phyloP scores from a whole-genome alignment of 2,113 vertebrate genomes.

The Perccottus glenii region DNA sequence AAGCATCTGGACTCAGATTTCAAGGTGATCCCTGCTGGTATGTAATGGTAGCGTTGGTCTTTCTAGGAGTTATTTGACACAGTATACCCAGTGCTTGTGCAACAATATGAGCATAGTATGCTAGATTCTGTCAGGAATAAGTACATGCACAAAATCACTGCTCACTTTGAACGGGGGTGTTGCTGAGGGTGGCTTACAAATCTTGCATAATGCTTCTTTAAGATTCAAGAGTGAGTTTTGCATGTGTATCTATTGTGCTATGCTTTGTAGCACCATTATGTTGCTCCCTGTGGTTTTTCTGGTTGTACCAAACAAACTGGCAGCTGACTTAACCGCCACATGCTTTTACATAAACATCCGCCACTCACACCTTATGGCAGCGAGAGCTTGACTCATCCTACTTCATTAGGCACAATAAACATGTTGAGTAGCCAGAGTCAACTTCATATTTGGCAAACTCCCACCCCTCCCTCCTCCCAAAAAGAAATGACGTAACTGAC shows the following conservation, averaged over 20 bases:
- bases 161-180: too few relatives aligned
- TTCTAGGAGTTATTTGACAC: too few relatives aligned
- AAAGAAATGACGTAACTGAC: neutral
- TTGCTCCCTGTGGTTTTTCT: slow-evolving; percentile 28
- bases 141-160: too few relatives aligned
- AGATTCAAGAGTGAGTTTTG: too few relatives aligned
- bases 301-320: slow-evolving; percentile 27
- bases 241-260: neutral
- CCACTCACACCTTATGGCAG: slow-evolving; percentile 34
- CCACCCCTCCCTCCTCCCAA: neutral
- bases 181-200: too few relatives aligned
- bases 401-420: slow-evolving; percentile 23
- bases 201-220: too few relatives aligned
- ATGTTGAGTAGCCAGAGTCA: neutral
- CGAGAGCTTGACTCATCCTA: slow-evolving; percentile 22
- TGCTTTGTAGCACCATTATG: neutral
- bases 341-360: slow-evolving; percentile 27
- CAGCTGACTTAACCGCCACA: slow-evolving; percentile 34
- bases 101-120: too few relatives aligned
- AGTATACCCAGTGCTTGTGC: too few relatives aligned
- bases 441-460: neutral
- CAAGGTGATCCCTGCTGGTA: too few relatives aligned
- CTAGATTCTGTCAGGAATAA: too few relatives aligned
- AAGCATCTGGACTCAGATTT: too few relatives aligned
- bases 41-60: too few relatives aligned